Evolutionary conservation across 92 coral and sea anemone species (phyloP), one percentile per base, ranked within the genome.

Genomic region (Palythoa heliodiscus): DNA sequence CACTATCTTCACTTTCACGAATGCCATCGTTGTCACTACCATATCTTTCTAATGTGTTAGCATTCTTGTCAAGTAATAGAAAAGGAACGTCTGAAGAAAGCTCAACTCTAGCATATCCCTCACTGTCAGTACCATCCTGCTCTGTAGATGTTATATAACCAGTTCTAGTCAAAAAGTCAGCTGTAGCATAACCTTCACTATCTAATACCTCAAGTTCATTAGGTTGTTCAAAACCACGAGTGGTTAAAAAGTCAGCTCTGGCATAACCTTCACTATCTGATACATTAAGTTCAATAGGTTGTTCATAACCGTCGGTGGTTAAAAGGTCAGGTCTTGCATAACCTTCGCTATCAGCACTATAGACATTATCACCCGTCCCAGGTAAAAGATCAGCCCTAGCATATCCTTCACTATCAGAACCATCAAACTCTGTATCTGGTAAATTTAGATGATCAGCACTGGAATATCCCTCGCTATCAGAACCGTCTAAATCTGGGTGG

Each of bases 371-470:
- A 63, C 11, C 23, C 0, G 1, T 52, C 19, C 35, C 2, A 6
- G 66, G 64, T 23, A 75, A 55, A 55, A 50, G 40, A 37, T 53
- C 61, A 12, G 64, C 39, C 39, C 61, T 75, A n/a, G 66, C 61
- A 43, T 78, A 79, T 43, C 84, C 84, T 64, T 79, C 84, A 64
- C 73, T 11, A 67, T 79, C 84, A 11, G 73, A 61, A 20, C 71
- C 83, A 22, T 39, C 84, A 13, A 16, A 29, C 37, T 79, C 73
- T 25, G 54, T 20, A 5, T 13, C 60, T 5, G 66, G 64, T 52
- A 74, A 50, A 2, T 37, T 29, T 29, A 69, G 73, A 69, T 69
- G 17, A 24, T 69, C 73, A 69, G 73, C 73, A 12, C 47, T 69
- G n/a, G 73, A 37, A 12, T 69, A 69, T 25, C 73, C 48, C n/a